Base-by-base conservation (phyloP, 2,888 invertebrate genomes). In the Gandaritis pyraliata region DNA sequence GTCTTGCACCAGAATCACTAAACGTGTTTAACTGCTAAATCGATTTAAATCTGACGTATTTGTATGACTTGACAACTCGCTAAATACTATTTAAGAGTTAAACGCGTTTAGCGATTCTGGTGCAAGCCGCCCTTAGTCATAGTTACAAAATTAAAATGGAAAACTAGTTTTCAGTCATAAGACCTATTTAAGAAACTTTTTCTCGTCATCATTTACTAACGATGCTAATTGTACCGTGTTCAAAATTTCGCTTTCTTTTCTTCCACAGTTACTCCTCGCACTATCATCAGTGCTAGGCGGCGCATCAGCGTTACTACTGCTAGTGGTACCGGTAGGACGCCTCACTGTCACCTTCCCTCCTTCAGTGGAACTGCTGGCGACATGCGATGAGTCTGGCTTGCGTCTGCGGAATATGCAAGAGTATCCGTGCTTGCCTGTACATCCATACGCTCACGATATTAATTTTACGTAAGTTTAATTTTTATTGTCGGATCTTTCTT, bases 271-370 rank as follows among this genome's bases (percentile, higher is more conserved):
- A 51, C 81, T 96, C 66, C 81, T 96, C 70, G 94, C 95, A 12
- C 74, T 95, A 36, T 95, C 95, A 66, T 96, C 96, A 39, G 93
- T 93, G 15, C 78, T 95, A 61, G 95, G 95, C 16, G 96, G 96
- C 6, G 91, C 87, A 5, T 94, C 95, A 5, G 94, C 95, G 0
- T 85, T 96, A 51, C 87, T 96, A 16, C 87, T 96, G 57, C 90
- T 96, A 30, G 86, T 94, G 10, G 95, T 96, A 41, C 96, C 96
- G 0, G 94, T 95, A 6, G 96, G 95, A 16, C 90, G 96, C 68
- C 92, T 95, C 70, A 95, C 94, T 0, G 89, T 95, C 47, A 93
- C 93, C 11, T 95, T 94, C 75, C 95, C 96, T 6, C 88, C 94
- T 3, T 85, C 90, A 48, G 91, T 94, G 13, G 93, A 95, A 66